Evolutionary conservation across 2,888 invertebrate species (phyloP), one percentile per base, ranked within the genome.

Genomic region (Frankliniella intonsa): DNA sequence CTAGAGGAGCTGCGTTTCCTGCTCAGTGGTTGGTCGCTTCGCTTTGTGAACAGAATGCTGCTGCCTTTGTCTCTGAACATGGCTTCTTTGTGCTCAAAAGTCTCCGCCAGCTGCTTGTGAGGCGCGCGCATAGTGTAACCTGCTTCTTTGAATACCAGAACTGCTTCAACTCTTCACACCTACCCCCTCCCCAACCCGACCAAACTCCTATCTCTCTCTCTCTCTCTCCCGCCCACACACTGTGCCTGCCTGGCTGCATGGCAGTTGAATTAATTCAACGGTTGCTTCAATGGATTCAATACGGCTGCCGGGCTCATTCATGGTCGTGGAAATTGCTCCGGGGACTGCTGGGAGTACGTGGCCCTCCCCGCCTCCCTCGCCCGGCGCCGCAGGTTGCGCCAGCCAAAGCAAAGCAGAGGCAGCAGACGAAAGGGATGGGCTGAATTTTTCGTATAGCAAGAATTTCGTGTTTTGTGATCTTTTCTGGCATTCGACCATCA

Each of bases 201-300:
- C 22, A 22, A 25, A 76, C 22, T 10, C 69, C 69, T 22, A 10
- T 76, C 69, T 25, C 11, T 22, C 22, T 22, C 22, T 22, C 22
- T 0, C 69, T 22, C 69, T 22, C 69, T 5, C 69, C 8, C 69
- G 22, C 69, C 22, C 25, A 76, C 62, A 62, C 14, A 62, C 62
- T 7, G 14, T 19, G 62, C 62, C 55, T 55, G 55, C 55, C 17
- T 38, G 19, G 22, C 69, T 76, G 69, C 69, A 76, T 76, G 69
- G 69, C 69, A 76, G 69, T 76, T 76, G 69, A 76, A 76, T 76
- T 76, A 76, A 76, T 76, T 76, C 69, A 76, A 76, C 69, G 69
- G 69, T 76, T 22, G 69, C 69, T 76, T 76, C 69, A 76, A 76
- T 76, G 22, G 69, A 22, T 76, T 76, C 69, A 76, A 76, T 76